These are phyloP conservation scores for Panulirus ornatus DNA, from an alignment of 1,140 invertebrate genomes.

Conservation along the genomic window DNA sequence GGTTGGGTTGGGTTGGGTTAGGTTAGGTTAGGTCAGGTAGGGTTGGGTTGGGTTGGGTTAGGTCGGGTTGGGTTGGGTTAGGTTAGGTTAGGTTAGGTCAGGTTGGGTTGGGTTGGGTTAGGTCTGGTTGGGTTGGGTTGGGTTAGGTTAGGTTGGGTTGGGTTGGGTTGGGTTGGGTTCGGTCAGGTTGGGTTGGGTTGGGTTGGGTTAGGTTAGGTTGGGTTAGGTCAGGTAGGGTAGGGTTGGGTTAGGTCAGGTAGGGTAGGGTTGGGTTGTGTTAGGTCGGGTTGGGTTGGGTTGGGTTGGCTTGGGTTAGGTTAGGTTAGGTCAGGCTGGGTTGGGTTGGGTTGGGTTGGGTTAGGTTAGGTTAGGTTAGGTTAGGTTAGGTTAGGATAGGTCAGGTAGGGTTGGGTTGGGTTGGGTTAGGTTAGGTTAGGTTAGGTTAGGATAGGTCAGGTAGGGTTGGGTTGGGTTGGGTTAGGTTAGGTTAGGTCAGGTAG, in stretches of 20 bases:
- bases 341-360: slow-evolving; percentile 9
- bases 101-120: slow-evolving; percentile 11
- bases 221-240: not conserved
- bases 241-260: slow-evolving; percentile 4
- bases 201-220: not conserved
- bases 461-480: too few species aligned
- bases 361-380: slow-evolving; percentile 13
- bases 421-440: too few species aligned
- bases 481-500: too few species aligned
- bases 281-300: not conserved
- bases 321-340: not conserved
- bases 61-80: slow-evolving; percentile 14
- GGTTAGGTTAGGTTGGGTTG: slow-evolving; percentile 4
- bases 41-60: slow-evolving; percentile 26
- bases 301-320: not conserved
- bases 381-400: not conserved
- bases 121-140: not conserved
- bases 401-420: too few species aligned
- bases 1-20: slow-evolving; percentile 22
- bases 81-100: slow-evolving; percentile 11
- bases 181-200: slow-evolving; percentile 3
- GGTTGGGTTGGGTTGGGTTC: not conserved
- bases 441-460: too few species aligned
- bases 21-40: slow-evolving; percentile 12
- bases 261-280: not conserved